Evolutionary conservation across 2,888 invertebrate genomes (phyloP).

Genomic region (Craniophora ligustri): DNA sequence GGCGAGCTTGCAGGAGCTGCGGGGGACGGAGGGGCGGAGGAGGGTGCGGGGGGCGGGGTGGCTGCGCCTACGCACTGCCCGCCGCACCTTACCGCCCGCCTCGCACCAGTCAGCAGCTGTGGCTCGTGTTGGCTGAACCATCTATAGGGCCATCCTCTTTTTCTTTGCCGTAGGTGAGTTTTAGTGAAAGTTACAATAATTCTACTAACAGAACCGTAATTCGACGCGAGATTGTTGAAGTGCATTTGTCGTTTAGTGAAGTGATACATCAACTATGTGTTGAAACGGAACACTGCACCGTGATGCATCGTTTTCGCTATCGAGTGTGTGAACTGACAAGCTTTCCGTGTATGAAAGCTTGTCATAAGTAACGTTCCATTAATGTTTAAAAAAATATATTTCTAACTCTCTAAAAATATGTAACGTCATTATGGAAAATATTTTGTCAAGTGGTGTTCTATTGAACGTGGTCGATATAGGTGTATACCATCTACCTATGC

Average conservation of each 20-base stretch:
- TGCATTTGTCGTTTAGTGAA: conserved; percentile 77
- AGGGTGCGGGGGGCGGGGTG: conserved; percentile 61
- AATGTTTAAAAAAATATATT: conserved; percentile 4
- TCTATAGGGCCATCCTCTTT: conserved; percentile 87
- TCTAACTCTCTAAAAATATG: conserved; percentile 1
- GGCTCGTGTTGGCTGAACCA: conserved; percentile 91
- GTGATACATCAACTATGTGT: conserved; percentile 72
- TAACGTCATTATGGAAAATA: conserved; percentile 31
- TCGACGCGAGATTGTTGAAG: conserved; percentile 48
- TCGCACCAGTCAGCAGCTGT: conserved; percentile 86
- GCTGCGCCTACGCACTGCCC: conserved; percentile 80
- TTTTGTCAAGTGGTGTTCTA: conserved; percentile 16
- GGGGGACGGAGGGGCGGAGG: conserved; percentile 44
- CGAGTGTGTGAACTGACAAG: conserved; percentile 48
- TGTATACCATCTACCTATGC: too few relatives aligned
- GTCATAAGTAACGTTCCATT: conserved; percentile 49
- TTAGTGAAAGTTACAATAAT: conserved; percentile 65
- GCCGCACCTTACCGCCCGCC: conserved; percentile 86
- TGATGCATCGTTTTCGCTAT: conserved; percentile 61
- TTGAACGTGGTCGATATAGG: conserved; percentile 7
- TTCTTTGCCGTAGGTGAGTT: conserved; percentile 86
- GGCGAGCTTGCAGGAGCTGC: conserved; percentile 41
- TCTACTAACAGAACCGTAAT: conserved; percentile 64
- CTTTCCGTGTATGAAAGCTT: conserved; percentile 32
- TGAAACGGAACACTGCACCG: conserved; percentile 56